phyloP scores from a whole-genome alignment of 2,797 vertebrate species.

The Microcaecilia unicolor region DNA sequence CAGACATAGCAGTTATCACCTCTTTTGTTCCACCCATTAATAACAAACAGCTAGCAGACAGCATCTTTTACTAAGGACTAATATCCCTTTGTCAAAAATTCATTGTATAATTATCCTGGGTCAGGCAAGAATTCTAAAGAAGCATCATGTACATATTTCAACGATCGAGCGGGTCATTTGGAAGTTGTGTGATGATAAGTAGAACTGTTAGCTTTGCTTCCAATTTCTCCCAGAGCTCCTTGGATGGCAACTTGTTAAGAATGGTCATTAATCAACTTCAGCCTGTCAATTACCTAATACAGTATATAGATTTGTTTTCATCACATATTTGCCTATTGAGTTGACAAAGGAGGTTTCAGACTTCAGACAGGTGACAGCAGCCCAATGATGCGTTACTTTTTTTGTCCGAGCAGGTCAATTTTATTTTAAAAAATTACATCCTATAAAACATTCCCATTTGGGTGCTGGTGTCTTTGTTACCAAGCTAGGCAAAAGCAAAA shows the following conservation, averaged over 20 bases:
- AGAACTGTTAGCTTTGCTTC: neutral
- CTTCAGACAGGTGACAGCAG: too few species aligned
- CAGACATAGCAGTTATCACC: constrained; percentile 13
- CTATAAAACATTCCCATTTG: too few species aligned
- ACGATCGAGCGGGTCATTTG: neutral
- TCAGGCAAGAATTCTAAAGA: too few species aligned
- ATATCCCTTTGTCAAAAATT: neutral
- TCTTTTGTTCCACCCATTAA: constrained; percentile 1
- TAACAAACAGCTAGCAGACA: neutral
- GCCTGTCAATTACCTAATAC: neutral
- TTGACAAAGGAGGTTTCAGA: neutral
- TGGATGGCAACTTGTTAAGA: neutral
- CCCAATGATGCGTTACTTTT: too few species aligned
- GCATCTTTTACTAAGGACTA: neutral
- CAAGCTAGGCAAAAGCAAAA: too few species aligned
- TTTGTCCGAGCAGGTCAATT: neutral
- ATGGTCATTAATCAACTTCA: neutral
- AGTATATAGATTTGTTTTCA: neutral
- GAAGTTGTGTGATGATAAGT: neutral
- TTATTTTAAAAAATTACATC: neutral
- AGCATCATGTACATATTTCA: neutral
- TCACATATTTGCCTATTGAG: rapidly evolving
- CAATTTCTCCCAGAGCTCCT: rapidly evolving
- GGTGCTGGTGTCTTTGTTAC: too few species aligned
- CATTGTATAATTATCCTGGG: neutral